Evolutionary conservation across 2,797 vertebrate genomes (phyloP), one percentile per base, ranked within the genome.

Genomic region (Myiothlypis coronata): DNA sequence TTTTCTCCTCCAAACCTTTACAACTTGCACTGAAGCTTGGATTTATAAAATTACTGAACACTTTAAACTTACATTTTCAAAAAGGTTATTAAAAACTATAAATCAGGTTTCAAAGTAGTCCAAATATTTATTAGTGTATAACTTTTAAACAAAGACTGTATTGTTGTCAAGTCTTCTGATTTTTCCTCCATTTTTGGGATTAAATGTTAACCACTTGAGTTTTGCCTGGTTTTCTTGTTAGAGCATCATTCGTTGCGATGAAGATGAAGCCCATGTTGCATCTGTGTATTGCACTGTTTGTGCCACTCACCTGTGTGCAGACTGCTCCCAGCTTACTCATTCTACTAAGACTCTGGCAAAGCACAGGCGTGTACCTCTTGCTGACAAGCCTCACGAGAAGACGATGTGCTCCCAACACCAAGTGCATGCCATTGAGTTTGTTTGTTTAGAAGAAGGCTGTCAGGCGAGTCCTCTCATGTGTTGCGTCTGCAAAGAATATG

Each of bases 401-500:
- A 99, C 99, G 20, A 98, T 99, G 95, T 99, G 99, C 94, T 98
- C 97, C 13, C 99, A 99, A 97, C 99, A 99, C 93, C 99, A 99
- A 97, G 99, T 99, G 84, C 99, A 99, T 85, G 99, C 99, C 96
- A 99, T 99, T 86, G 99, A 99, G 96, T 99, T 99, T 75, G 99
- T 99, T 84, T 99, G 99, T 85, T 98, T 99, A 97, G 99, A 99
- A 98, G 99, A 99, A 78, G 98, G 97, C 79, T 99, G 99, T 96
- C 99, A 98, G 96, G 96, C 98, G 0, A 99, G 98, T 60, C 99
- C 99, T 5, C 99, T 99, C 78, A 99, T 99, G 99, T 99, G 99
- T 97, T 99, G 99, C 75, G 99, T 99, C 96, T 99, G 99, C 96
- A 99, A 99, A 97, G 99, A 99, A 97, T 99, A 99, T 5, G 99